These are phyloP conservation scores for Platycheirus rosarum DNA, from an alignment of 2,888 invertebrate genomes.

Conservation along the genomic window DNA sequence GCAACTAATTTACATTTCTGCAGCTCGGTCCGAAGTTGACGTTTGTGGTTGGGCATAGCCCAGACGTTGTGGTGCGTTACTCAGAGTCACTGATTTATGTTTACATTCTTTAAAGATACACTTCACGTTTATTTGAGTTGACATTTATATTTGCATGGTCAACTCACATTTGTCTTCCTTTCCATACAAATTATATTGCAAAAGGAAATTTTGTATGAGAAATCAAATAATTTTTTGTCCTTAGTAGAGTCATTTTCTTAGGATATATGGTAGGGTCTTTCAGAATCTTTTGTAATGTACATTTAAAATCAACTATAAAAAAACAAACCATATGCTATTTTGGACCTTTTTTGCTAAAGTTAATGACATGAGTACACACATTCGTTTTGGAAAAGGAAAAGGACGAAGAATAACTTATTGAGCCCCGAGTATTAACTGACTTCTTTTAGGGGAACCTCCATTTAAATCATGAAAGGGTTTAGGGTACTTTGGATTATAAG, in stretches of 20 bases:
- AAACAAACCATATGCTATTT: background rate
- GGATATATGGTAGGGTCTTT: background rate
- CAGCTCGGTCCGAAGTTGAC: slow-evolving; percentile 7
- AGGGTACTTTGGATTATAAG: slow-evolving; percentile 13
- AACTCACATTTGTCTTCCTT: slow-evolving; percentile 22
- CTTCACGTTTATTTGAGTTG: slow-evolving; percentile 1
- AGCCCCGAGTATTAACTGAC: background rate
- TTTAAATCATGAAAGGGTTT: background rate
- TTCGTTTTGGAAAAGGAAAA: too few species aligned
- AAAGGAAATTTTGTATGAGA: background rate
- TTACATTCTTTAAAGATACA: slow-evolving; percentile 18
- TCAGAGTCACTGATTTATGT: slow-evolving; percentile 39
- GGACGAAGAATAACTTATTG: slow-evolving; percentile 1
- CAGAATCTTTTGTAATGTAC: background rate
- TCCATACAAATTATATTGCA: slow-evolving; percentile 37
- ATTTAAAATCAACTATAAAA: background rate
- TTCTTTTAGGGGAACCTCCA: background rate
- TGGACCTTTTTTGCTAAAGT: background rate
- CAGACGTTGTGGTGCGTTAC: background rate
- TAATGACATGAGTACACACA: background rate
- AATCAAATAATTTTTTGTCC: background rate
- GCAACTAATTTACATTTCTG: slow-evolving; percentile 56
- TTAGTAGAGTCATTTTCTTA: background rate
- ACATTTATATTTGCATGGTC: background rate
- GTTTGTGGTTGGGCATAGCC: background rate